A percentile compares a stretch with the other conserved stretches of the same genome.
Conservation (phyloP, 1,140 invertebrate genomes). For the Drosophila miranda region DNA sequence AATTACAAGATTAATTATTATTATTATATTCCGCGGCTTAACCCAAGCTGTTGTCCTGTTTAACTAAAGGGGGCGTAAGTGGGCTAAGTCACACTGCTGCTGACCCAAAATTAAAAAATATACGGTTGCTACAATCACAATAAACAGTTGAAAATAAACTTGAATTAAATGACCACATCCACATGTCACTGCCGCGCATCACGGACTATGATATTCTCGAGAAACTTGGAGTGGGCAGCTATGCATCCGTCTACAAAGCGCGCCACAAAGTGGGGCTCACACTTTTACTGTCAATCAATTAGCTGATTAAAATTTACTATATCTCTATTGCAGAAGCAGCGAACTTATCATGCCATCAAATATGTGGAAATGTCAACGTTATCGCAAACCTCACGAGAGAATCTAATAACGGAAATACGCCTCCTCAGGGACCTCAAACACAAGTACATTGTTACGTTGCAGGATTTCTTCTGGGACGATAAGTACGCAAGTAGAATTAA, state of each 20-base stretch:
- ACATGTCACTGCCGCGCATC: constrained; percentile 84
- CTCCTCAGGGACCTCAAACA: constrained; percentile 91
- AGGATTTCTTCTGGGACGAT: constrained; percentile 91
- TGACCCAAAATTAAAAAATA: too few relatives aligned
- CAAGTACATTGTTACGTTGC: constrained; percentile 92
- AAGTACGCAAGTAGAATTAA: constrained; percentile 83
- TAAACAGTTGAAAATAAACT: background rate
- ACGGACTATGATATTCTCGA: constrained; percentile 88
- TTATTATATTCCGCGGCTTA: too few relatives aligned
- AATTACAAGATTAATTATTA: too few relatives aligned
- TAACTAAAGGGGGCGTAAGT: too few relatives aligned
- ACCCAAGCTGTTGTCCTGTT: too few relatives aligned
- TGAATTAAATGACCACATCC: constrained; percentile 38
- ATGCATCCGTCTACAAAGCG: constrained; percentile 93
- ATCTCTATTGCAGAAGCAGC: constrained; percentile 54
- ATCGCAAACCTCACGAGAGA: constrained; percentile 90
- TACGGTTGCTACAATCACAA: too few relatives aligned
- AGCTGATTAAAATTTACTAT: constrained; percentile 1
- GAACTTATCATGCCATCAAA: constrained; percentile 86
- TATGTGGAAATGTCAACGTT: constrained; percentile 90
- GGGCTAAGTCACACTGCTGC: too few relatives aligned
- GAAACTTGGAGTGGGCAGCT: constrained; percentile 93
- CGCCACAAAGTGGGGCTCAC: constrained; percentile 87
- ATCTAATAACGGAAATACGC: constrained; percentile 93
- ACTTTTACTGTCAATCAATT: background rate